A percentile compares a stretch with the other conserved stretches of the same genome.
phyloP scores from a whole-genome alignment of 2,888 invertebrate genomes.

The Cyrtodaria siliqua region DNA sequence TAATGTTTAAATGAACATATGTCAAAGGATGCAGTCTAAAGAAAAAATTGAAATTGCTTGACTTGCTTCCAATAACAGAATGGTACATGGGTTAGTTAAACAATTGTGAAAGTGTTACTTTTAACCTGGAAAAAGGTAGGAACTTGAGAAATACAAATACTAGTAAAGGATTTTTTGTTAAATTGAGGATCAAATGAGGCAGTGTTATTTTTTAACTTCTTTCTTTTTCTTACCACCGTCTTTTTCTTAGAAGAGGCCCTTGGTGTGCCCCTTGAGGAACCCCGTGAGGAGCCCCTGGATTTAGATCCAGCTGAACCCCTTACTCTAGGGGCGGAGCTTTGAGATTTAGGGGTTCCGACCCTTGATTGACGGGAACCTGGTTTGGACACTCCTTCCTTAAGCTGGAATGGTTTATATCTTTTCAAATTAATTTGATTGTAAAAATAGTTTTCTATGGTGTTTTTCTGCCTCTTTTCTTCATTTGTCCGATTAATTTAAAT shows the following conservation, averaged over 20 bases:
- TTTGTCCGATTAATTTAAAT: no score
- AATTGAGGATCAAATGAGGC: background rate
- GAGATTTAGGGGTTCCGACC: slow-evolving; percentile 24
- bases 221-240: background rate
- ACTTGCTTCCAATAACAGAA: no score
- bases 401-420: slow-evolving; percentile 13
- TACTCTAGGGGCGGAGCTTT: slow-evolving; percentile 24
- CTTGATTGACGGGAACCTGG: slow-evolving; percentile 18
- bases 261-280: slow-evolving; percentile 5
- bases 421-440: no score
- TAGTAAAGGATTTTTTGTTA: background rate
- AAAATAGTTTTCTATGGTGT: no score
- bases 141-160: no score
- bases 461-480: no score
- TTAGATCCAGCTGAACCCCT: slow-evolving; percentile 31
- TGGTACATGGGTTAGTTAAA: no score
- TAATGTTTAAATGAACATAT: no score
- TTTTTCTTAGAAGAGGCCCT: background rate
- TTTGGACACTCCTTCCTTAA: slow-evolving; percentile 5
- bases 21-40: no score
- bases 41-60: no score
- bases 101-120: no score
- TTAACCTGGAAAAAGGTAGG: no score
- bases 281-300: slow-evolving; percentile 48
- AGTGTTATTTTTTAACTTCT: background rate